Conservation (phyloP, 2,888 invertebrate genomes). For the Epinotia ramella region DNA sequence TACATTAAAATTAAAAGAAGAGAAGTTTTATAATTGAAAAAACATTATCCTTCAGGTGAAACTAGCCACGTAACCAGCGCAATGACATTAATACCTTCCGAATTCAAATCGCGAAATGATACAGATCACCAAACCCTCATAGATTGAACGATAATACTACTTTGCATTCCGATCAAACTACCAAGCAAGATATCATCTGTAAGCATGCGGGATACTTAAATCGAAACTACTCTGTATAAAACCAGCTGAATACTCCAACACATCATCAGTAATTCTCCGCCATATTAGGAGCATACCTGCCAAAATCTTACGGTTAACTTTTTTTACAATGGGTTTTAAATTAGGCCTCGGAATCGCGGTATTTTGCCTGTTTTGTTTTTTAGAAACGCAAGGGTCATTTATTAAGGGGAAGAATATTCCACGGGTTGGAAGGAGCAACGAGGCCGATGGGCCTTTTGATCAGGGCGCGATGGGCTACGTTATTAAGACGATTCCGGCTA, state of each 20-base stretch:
- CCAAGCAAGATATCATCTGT: conserved; percentile 56
- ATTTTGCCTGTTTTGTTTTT: conserved; percentile 66
- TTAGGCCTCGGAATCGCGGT: conserved; percentile 59
- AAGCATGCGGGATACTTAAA: conserved; percentile 66
- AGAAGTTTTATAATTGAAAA: no score
- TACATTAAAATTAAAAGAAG: no score
- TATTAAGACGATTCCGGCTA: conserved; percentile 74
- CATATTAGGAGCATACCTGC: conserved; percentile 48
- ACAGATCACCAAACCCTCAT: conserved; percentile 25
- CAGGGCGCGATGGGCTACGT: conserved; percentile 76
- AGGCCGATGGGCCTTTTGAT: conserved; percentile 70
- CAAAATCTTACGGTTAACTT: conserved; percentile 41
- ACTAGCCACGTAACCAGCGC: neutral
- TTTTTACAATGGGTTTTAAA: conserved; percentile 68
- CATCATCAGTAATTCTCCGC: conserved; percentile 52
- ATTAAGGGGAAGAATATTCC: conserved; percentile 80
- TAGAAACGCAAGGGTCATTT: conserved; percentile 69
- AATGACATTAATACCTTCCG: neutral
- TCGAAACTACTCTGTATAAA: conserved; percentile 68
- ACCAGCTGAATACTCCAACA: conserved; percentile 41
- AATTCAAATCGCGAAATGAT: neutral
- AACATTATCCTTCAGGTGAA: no score
- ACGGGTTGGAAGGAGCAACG: conserved; percentile 77
- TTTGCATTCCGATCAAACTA: conserved; percentile 57
- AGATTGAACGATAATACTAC: conserved; percentile 45